Conservation (phyloP, 2,888 invertebrate species). For the Sminthurides aquaticus region DNA sequence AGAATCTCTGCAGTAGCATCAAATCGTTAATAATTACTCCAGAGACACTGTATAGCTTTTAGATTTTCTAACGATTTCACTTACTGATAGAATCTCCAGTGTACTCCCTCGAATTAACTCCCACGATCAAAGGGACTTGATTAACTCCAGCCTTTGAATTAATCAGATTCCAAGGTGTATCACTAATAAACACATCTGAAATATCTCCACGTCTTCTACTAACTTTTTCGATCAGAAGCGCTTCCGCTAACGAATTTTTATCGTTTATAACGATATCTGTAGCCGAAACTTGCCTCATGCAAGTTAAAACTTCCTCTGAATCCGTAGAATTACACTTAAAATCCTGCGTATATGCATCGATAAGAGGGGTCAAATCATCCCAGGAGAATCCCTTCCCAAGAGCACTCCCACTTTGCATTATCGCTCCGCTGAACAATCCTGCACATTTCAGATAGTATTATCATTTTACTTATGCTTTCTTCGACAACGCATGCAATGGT, state of each 20-base stretch:
- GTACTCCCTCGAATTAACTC: slow-evolving; percentile 7
- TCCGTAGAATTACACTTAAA: slow-evolving; percentile 4
- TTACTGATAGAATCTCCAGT: not conserved
- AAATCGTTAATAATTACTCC: no score
- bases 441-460: not conserved
- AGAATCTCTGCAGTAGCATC: slow-evolving; percentile 5
- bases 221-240: not conserved
- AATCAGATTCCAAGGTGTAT: slow-evolving; percentile 10
- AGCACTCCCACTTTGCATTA: slow-evolving; percentile 3
- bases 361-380: not conserved
- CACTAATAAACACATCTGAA: slow-evolving; percentile 1
- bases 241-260: not conserved
- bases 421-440: slow-evolving; percentile 14
- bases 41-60: not conserved
- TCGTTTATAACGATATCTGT: not conserved
- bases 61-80: not conserved
- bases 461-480: not conserved
- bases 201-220: not conserved
- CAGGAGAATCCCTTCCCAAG: not conserved
- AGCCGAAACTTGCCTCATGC: slow-evolving; percentile 1
- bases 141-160: not conserved
- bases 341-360: not conserved
- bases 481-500: no score
- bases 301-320: not conserved
- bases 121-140: slow-evolving; percentile 14